Evolutionary conservation across 2,888 invertebrate genomes (phyloP).

Genomic region (Eristalinus sepulchralis): DNA sequence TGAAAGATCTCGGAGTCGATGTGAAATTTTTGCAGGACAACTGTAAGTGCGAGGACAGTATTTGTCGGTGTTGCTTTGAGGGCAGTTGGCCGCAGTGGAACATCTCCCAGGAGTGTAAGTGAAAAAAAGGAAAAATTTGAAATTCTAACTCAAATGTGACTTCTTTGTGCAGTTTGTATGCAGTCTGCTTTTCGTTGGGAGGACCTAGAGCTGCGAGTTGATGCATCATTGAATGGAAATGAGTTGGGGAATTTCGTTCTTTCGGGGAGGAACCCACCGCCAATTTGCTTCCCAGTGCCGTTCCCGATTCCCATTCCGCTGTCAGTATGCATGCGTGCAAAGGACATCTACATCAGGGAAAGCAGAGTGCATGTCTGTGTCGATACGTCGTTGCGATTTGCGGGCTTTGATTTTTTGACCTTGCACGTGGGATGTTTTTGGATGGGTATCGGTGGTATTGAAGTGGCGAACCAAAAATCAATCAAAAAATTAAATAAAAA

Average conservation of each 20-base stretch:
- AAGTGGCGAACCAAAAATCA: slow-evolving; percentile 16
- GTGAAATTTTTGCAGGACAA: slow-evolving; percentile 41
- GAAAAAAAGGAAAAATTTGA: neutral
- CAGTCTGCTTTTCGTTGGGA: slow-evolving; percentile 6
- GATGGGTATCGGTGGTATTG: slow-evolving; percentile 44
- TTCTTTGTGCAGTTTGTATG: slow-evolving; percentile 40
- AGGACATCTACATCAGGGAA: slow-evolving; percentile 40
- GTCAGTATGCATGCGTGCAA: slow-evolving; percentile 31
- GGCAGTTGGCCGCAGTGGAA: slow-evolving; percentile 36
- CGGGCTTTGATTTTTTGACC: slow-evolving; percentile 33
- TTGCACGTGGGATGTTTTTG: slow-evolving; percentile 46
- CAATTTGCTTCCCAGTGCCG: slow-evolving; percentile 53
- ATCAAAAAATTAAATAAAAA: too few relatives aligned
- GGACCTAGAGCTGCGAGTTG: slow-evolving; percentile 29
- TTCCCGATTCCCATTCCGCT: slow-evolving; percentile 57
- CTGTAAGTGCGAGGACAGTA: slow-evolving; percentile 29
- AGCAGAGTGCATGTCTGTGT: slow-evolving; percentile 53
- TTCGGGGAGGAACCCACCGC: slow-evolving; percentile 55
- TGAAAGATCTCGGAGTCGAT: slow-evolving; percentile 43
- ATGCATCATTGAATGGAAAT: slow-evolving; percentile 36
- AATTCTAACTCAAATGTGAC: neutral
- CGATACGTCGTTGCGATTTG: slow-evolving; percentile 44
- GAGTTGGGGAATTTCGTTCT: slow-evolving; percentile 37
- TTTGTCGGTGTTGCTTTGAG: slow-evolving; percentile 49
- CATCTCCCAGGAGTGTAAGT: slow-evolving; percentile 39